These are phyloP conservation scores for Casuarius casuarius DNA, from an alignment of 2,113 vertebrate genomes.

Conservation along the genomic window DNA sequence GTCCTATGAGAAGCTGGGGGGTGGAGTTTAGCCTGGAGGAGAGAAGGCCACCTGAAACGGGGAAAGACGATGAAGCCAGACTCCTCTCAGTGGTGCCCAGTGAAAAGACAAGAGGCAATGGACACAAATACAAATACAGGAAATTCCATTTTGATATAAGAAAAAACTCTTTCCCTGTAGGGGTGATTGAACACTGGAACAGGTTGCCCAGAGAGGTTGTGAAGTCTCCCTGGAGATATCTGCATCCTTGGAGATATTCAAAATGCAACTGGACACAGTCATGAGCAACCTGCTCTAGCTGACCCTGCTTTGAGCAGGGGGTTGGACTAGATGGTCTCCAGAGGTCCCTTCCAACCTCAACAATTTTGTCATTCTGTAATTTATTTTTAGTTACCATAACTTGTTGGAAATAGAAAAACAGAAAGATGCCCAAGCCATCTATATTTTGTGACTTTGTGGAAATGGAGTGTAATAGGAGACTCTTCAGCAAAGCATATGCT, in stretches of 20 bases:
- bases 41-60: not conserved
- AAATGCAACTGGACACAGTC: not conserved
- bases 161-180: too few relatives aligned
- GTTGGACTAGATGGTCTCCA: not conserved
- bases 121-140: not conserved
- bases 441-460: not conserved
- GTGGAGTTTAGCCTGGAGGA: not conserved
- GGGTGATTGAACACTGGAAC: not conserved
- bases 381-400: not conserved
- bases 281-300: not conserved
- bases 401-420: not conserved
- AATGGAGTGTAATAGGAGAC: not conserved
- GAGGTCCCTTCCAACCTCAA: not conserved
- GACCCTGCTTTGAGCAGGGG: not conserved
- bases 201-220: not conserved
- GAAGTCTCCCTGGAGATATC: not conserved
- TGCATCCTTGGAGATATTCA: not conserved
- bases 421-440: not conserved
- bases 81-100: too few relatives aligned
- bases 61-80: not conserved
- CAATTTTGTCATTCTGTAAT: not conserved
- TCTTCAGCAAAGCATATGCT: not conserved
- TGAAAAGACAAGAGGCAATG: fast-evolving
- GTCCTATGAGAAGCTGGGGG: not conserved
- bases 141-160: not conserved